These are phyloP conservation scores for Coregonus suidteri DNA, from an alignment of 2,797 vertebrate species.

Conservation along the genomic window DNA sequence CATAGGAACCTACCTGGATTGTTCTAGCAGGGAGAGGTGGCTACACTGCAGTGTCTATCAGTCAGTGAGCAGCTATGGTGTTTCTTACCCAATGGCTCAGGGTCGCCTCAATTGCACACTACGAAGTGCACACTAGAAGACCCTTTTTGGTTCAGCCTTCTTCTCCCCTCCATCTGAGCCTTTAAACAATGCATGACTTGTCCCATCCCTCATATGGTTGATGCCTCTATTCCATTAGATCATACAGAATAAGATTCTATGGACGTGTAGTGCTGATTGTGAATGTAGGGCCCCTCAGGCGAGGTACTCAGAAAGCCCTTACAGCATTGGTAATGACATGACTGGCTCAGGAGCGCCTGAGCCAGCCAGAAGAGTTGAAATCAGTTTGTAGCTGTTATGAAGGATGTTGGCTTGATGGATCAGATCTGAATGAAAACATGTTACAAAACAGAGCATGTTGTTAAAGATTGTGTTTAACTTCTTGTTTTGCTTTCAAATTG, in stretches of 20 bases:
- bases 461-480: slow-evolving; percentile 6
- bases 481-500: too few species aligned
- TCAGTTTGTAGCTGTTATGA: not conserved
- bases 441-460: not conserved
- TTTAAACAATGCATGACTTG: slow-evolving; percentile 59
- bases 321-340: not conserved
- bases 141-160: slow-evolving; percentile 29
- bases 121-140: slow-evolving; percentile 18
- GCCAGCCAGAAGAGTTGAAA: not conserved
- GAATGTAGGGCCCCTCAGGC: not conserved
- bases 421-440: not conserved
- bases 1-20: not conserved
- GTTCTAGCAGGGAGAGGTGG: not conserved
- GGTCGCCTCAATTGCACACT: slow-evolving; percentile 12
- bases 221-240: slow-evolving; percentile 38
- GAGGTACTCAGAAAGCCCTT: not conserved
- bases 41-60: not conserved
- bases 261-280: not conserved
- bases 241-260: slow-evolving; percentile 24
- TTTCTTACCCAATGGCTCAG: not conserved
- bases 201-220: slow-evolving; percentile 21
- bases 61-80: slow-evolving; percentile 17
- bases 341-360: not conserved
- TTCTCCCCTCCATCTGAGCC: slow-evolving; percentile 32
- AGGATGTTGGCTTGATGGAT: not conserved